A percentile compares a stretch with the other conserved stretches of the same genome.
phyloP scores from a whole-genome alignment of 2,888 invertebrate genomes.

The Thecophora atra region DNA sequence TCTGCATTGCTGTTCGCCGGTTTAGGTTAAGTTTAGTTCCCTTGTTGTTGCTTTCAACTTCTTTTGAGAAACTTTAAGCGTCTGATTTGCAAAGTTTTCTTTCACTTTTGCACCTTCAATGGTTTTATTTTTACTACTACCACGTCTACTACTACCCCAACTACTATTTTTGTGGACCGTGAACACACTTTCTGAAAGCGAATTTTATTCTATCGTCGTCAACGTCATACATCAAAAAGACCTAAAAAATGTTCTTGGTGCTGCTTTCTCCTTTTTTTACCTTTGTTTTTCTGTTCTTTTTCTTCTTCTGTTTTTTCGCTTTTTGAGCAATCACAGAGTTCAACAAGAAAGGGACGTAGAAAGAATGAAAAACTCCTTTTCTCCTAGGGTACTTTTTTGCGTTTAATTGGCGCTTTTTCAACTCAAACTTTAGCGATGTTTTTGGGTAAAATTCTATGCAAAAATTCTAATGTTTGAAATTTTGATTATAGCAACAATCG shows the following conservation, averaged over 20 bases:
- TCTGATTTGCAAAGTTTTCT: conserved; percentile 33
- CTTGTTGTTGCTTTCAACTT: neutral
- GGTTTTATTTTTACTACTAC: neutral
- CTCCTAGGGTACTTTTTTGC: too few relatives aligned
- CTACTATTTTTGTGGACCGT: conserved; percentile 3
- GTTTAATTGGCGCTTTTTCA: too few relatives aligned
- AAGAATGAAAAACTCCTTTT: too few relatives aligned
- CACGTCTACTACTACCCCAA: neutral
- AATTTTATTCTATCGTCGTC: neutral
- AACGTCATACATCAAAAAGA: neutral
- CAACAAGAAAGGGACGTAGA: too few relatives aligned
- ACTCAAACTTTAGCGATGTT: too few relatives aligned
- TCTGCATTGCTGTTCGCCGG: neutral
- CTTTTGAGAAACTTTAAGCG: conserved; percentile 29
- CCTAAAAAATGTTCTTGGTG: conserved; percentile 1
- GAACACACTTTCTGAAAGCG: conserved; percentile 3
- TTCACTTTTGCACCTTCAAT: conserved; percentile 5
- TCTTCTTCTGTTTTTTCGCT: too few relatives aligned
- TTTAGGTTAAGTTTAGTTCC: neutral
- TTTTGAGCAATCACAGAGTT: too few relatives aligned
- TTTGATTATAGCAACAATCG: too few relatives aligned
- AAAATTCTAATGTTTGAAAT: too few relatives aligned
- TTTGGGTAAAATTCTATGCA: too few relatives aligned
- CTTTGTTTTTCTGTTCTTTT: too few relatives aligned
- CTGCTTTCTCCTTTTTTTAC: too few relatives aligned